phyloP scores from a whole-genome alignment of 2,113 vertebrate genomes.

The Eptesicus fuscus region DNA sequence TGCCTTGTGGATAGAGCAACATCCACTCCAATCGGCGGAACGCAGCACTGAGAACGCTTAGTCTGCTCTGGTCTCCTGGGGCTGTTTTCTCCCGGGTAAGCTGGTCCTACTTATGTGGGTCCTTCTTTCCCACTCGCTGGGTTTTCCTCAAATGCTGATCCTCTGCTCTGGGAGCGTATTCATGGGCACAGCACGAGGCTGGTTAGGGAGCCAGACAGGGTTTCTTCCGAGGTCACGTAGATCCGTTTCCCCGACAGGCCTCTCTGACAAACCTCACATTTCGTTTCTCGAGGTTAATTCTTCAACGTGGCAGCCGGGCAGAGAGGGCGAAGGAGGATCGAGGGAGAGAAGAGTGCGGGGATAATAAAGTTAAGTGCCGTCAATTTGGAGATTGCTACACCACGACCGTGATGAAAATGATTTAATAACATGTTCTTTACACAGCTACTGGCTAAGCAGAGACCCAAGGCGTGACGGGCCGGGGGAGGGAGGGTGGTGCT shows the following conservation, averaged over 20 bases:
- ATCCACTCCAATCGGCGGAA: background rate
- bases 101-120: background rate
- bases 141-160: background rate
- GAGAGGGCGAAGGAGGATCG: background rate
- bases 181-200: rapidly evolving
- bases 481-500: background rate
- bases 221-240: background rate
- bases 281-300: background rate
- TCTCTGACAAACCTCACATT: background rate
- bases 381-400: background rate
- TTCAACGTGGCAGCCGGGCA: background rate
- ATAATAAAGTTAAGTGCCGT: background rate
- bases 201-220: too few species aligned
- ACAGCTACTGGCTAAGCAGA: background rate
- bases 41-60: background rate
- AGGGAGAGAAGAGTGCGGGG: background rate
- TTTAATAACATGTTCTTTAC: background rate
- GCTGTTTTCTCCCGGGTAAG: background rate
- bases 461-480: background rate
- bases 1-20: background rate
- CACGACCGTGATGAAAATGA: background rate
- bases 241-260: background rate
- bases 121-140: background rate
- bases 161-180: background rate
- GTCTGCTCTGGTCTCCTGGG: background rate